These are phyloP conservation scores for Thunnus albacares DNA, from an alignment of 2,797 vertebrate genomes.

Conservation along the genomic window DNA sequence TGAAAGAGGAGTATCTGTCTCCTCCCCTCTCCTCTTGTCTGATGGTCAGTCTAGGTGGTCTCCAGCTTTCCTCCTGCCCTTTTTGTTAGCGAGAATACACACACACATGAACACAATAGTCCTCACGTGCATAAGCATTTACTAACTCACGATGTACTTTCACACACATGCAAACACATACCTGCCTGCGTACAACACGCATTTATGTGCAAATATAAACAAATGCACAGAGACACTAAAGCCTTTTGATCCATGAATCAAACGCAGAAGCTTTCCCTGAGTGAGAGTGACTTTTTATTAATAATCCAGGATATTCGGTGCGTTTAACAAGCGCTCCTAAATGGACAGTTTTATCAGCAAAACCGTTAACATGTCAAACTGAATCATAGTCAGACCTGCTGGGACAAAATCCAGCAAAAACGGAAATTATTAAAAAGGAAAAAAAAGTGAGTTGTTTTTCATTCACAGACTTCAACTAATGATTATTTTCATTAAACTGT, in stretches of 20 bases:
- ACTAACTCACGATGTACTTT: conserved; percentile 6
- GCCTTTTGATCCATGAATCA: conserved; percentile 22
- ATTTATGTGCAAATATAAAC: conserved; percentile 11
- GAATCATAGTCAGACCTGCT: conserved; percentile 23
- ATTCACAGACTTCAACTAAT: too few relatives aligned
- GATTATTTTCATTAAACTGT: neutral
- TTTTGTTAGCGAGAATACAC: conserved; percentile 26
- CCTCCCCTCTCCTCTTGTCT: conserved; percentile 32
- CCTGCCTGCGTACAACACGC: neutral
- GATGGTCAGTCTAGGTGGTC: conserved; percentile 60
- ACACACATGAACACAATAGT: neutral
- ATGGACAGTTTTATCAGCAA: conserved; percentile 62
- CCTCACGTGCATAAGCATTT: neutral
- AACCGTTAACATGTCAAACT: conserved; percentile 28
- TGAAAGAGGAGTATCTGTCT: conserved; percentile 24
- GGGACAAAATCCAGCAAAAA: neutral
- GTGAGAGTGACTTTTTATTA: conserved; percentile 17
- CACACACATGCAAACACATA: neutral
- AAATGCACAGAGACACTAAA: neutral
- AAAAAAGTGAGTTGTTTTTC: neutral
- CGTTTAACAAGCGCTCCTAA: conserved; percentile 53
- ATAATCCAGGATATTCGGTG: conserved; percentile 25
- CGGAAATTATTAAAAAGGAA: neutral
- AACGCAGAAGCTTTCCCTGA: conserved; percentile 12
- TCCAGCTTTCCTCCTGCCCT: conserved; percentile 33